Base-by-base conservation (phyloP, 2,113 vertebrate genomes). In the Ptilorrhoa leucosticta region DNA sequence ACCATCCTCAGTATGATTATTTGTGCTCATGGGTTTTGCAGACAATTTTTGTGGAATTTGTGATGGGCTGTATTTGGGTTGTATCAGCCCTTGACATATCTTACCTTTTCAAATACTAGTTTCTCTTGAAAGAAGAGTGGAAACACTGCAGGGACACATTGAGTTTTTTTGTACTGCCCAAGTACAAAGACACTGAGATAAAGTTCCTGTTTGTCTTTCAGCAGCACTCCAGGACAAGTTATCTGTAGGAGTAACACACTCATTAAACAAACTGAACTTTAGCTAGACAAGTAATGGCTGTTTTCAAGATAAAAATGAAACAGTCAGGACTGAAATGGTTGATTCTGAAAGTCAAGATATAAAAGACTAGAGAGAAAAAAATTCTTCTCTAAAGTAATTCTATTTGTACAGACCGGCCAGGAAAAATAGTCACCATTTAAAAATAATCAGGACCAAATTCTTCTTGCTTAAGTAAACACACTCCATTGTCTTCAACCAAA, bases 61-160 rank as follows among this genome's bases (percentile, higher is more conserved):
- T 56, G 33, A 87, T 68, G 31, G 50, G 24, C 50, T 89, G 87
- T 91, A 44, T 78, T 89, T 89, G 72, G 51, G 51, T 56, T 58
- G 21, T 33, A 48, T 78, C 42, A 77, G 89, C 42, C 72, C 33
- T 89, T 82, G 57, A 87, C 71, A 81, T 73, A 71, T 85, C 98
- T 97, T 92, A 99, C 99, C 99, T 99, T 99, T 94, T 98, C 98
- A 98, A 99, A 99, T n/a, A 97, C 92, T 97, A 99, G 98, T 94
- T 97, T 98, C 95, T 99, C 98, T 85, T 98, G 97, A 96, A 99
- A 98, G 83, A 93, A 76, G 75, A 99, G 93, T 65, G 99, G 99
- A 73, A 99, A 99, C 20, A 85, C 95, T 48, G 98, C 98, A 83
- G 98, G 98, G 83, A 99, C 92, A 77, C 98, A 97, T 23, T 94